Evolutionary conservation across 2,113 vertebrate species (phyloP).

Genomic region (mouse (Mus musculus)): DNA sequence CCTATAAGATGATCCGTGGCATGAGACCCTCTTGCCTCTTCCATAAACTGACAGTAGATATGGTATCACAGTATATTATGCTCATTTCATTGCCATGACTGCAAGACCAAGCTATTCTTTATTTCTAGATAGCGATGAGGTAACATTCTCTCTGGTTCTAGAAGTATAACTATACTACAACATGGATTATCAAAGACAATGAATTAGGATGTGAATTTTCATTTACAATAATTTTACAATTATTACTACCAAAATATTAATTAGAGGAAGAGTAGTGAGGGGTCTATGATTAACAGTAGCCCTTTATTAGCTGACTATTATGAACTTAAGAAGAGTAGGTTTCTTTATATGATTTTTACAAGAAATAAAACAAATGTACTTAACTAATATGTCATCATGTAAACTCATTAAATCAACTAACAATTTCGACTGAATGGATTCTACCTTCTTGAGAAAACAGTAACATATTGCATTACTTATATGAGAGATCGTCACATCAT

Average conservation of each 20-base stretch:
- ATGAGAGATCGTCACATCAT: not conserved
- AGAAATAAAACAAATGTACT: not conserved
- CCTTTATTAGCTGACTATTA: not conserved
- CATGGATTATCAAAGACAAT: not conserved
- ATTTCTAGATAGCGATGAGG: not conserved
- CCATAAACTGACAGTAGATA: no score
- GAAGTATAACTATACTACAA: not conserved
- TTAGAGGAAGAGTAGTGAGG: no score
- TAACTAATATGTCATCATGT: not conserved
- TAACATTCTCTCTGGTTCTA: not conserved
- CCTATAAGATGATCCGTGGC: not conserved
- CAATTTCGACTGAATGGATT: not conserved
- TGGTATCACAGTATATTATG: not conserved
- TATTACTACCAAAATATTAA: no score
- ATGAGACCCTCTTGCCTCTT: not conserved
- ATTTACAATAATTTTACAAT: not conserved
- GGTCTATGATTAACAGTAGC: not conserved
- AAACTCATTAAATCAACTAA: not conserved
- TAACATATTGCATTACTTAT: not conserved
- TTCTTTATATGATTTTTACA: no score
- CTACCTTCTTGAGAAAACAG: not conserved
- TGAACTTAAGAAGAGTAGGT: no score
- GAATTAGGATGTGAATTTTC: no score
- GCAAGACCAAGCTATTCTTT: not conserved
- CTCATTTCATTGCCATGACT: no score